Evolutionary conservation across 2,113 vertebrate species (phyloP).

Genomic region (Pseudorasbora parva): DNA sequence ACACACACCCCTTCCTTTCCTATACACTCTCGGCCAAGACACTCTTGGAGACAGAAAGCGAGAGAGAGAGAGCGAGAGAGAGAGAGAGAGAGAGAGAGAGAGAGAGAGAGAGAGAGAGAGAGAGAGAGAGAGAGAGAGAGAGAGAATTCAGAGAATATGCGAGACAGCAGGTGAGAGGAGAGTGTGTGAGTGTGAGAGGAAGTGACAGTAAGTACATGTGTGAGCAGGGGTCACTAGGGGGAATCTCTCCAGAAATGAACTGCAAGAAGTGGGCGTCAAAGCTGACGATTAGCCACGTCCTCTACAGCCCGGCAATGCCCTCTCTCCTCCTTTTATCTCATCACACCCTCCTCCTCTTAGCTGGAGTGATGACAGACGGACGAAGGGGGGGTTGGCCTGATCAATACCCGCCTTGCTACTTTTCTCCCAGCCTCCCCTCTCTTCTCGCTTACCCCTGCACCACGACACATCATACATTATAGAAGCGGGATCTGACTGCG

Average conservation of each 20-base stretch:
- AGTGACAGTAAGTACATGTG: constrained; percentile 47
- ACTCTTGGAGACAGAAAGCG: constrained; percentile 69
- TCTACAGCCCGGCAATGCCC: constrained; percentile 59
- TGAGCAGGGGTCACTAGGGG: not conserved
- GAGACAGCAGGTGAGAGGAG: constrained; percentile 59
- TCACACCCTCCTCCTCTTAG: constrained; percentile 56
- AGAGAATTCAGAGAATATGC: constrained; percentile 66
- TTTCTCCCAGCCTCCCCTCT: not conserved
- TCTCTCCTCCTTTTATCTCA: constrained; percentile 66
- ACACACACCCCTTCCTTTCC: constrained; percentile 69
- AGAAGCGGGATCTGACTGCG: constrained; percentile 30
- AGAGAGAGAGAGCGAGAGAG: constrained; percentile 60
- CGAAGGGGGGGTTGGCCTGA: constrained; percentile 55
- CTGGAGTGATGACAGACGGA: constrained; percentile 48
- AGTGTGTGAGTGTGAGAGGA: constrained; percentile 72
- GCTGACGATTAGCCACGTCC: constrained; percentile 74
- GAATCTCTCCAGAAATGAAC: constrained; percentile 70
- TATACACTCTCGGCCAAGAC: constrained; percentile 70
- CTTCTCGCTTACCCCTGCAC: constrained; percentile 32
- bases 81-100: constrained; percentile 64
- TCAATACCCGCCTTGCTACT: constrained; percentile 61
- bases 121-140: too few species aligned
- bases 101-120: constrained; percentile 56
- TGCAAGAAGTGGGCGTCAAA: constrained; percentile 71
- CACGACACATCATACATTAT: constrained; percentile 49